Base-by-base conservation (phyloP, 1,140 invertebrate genomes). In the Protaetia brevitarsis region DNA sequence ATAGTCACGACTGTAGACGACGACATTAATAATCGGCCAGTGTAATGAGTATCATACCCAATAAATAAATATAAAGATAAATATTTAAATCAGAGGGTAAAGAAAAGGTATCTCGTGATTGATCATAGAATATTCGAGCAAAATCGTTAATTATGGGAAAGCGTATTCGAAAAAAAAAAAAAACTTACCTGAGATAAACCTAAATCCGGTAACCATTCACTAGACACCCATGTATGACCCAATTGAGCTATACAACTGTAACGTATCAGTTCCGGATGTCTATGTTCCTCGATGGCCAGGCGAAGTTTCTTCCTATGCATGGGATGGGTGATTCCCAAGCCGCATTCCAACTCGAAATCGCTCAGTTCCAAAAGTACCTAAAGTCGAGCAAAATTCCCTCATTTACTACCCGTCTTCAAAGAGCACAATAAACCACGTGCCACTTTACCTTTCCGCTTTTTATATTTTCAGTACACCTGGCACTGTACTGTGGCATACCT, bases 401-500 rank as follows among this genome's bases (percentile, higher is more conserved):
- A 59, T 19, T 8, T 51, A 11, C 21, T 51, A 51, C n/a, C 28
- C 0, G 19, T n/a, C 10, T 29, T 59, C 8, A 36, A n/a, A n/a
- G n/a, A n/a, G n/a, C n/a, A n/a, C n/a, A n/a, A n/a, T 10, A n/a
- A 19, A 10, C 11, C 6, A 66, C 29, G 10, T 45, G n/a, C n/a
- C n/a, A n/a, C n/a, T 77, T 76, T 77, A 93, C 94, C 86, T 95
- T 96, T 71, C 95, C 95, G 78, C 94, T 96, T 77, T 96, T 96
- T 51, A 97, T 88, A 78, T 97, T 96, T 76, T 95, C 92, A 16
- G 92, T 90, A 77, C 94, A 95, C 63, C 89, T 83, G 8, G 89
- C 87, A 1, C 93, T 93, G 73, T 96, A 96, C 72, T 95, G 93
- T 0, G 94, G 92, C 94, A 97, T 96, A 16, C 93, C 94, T 2